phyloP scores from a whole-genome alignment of 2,113 vertebrate species.

The Malurus melanocephalus region DNA sequence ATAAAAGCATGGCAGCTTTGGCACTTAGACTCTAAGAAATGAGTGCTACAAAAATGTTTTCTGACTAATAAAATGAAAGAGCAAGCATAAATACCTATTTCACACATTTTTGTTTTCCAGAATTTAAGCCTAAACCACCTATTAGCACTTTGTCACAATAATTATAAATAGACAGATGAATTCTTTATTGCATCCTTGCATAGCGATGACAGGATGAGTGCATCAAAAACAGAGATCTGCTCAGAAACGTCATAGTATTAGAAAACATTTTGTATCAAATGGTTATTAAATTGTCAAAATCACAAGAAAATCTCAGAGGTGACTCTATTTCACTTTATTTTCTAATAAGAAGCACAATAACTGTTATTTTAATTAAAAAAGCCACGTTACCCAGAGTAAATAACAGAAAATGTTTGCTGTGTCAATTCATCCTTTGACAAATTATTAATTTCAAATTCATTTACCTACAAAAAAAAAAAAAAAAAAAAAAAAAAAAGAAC shows the following conservation, averaged over 20 bases:
- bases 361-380: conserved; percentile 42
- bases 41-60: neutral
- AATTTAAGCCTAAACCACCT: neutral
- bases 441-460: conserved; percentile 37
- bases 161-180: neutral
- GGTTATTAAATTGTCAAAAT: conserved; percentile 30
- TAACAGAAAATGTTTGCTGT: conserved; percentile 8
- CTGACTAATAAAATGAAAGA: neutral
- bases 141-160: neutral
- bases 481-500: neutral
- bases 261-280: conserved; percentile 21
- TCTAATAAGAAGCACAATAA: conserved; percentile 7
- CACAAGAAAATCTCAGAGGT: neutral
- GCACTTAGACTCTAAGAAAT: neutral
- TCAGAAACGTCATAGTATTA: conserved; percentile 22
- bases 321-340: conserved; percentile 2
- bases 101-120: neutral
- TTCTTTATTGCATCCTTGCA: neutral
- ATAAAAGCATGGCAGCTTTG: neutral
- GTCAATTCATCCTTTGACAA: neutral
- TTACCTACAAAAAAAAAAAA: conserved; percentile 5
- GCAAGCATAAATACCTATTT: neutral
- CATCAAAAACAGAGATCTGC: neutral
- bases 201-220: neutral
- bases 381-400: neutral